Conservation (phyloP, 2,888 invertebrate genomes). For the Apodemia mormo region DNA sequence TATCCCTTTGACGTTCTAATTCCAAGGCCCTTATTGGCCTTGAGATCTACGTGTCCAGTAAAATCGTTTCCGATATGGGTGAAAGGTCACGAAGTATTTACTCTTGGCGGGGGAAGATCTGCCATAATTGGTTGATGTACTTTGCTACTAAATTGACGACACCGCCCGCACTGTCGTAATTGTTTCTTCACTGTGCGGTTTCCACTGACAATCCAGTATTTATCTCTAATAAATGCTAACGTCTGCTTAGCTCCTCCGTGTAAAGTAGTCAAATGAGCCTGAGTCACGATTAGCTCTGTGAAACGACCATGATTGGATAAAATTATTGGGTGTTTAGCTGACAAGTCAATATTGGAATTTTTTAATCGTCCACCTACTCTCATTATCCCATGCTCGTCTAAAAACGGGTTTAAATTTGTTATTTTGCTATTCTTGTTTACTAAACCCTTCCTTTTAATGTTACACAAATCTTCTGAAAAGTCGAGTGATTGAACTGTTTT, state of each 20-base stretch:
- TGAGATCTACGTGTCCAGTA: conserved; percentile 2
- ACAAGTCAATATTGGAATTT: not conserved
- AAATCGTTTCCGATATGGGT: conserved; percentile 1
- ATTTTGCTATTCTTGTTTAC: conserved; percentile 19
- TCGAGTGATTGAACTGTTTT: conserved; percentile 20
- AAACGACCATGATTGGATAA: too few species aligned
- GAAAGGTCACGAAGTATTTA: conserved; percentile 7
- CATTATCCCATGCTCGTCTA: conserved; percentile 17
- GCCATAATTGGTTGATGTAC: conserved; percentile 16
- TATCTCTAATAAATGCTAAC: conserved; percentile 1
- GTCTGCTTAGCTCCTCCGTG: not conserved
- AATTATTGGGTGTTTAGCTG: too few species aligned
- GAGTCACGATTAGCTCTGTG: conserved; percentile 2
- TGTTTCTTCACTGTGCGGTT: conserved; percentile 15
- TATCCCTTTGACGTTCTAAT: too few species aligned
- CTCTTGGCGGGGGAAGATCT: conserved; percentile 10
- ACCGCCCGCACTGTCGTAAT: too few species aligned
- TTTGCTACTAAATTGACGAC: conserved; percentile 16
- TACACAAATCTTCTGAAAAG: conserved; percentile 20
- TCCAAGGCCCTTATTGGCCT: conserved; percentile 10
- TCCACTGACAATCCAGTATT: not conserved
- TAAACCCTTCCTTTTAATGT: not conserved
- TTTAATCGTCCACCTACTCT: conserved; percentile 16
- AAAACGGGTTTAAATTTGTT: conserved; percentile 19
- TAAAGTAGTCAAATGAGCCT: not conserved